Conservation (phyloP, 2,797 vertebrate species). For the Pipistrellus nathusii region DNA sequence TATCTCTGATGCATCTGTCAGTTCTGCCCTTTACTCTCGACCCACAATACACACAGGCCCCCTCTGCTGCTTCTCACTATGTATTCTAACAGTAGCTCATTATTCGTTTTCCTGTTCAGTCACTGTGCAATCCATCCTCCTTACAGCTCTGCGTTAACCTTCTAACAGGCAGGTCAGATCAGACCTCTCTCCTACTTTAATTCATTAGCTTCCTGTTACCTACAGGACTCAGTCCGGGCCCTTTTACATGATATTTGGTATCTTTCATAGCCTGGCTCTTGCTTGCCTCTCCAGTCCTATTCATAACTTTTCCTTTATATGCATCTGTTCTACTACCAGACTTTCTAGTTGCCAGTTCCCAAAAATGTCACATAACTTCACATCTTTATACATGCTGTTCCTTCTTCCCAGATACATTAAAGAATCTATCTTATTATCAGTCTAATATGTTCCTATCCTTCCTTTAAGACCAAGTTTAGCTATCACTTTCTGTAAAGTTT, state of each 20-base stretch:
- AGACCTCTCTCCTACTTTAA: background rate
- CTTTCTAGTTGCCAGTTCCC: background rate
- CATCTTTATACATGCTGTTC: background rate
- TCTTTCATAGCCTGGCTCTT: background rate
- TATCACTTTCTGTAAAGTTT: background rate
- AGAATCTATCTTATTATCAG: background rate
- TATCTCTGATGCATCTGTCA: background rate
- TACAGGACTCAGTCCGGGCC: background rate
- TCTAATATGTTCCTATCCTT: background rate
- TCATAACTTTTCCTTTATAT: background rate
- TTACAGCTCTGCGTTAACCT: slow-evolving; percentile 5
- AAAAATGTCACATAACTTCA: background rate
- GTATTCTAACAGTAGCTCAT: background rate
- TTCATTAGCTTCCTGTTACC: background rate
- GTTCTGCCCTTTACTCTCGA: background rate
- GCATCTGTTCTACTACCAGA: background rate
- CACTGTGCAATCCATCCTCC: background rate
- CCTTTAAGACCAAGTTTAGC: background rate
- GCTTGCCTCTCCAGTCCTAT: background rate
- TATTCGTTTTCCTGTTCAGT: background rate
- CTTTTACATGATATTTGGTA: background rate
- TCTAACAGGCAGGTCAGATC: slow-evolving; percentile 6
- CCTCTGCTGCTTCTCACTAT: background rate
- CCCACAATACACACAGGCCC: background rate
- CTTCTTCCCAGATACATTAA: background rate